Percentiles rank a stretch among this genome's conserved stretches.
Evolutionary conservation across 2,797 vertebrate species (phyloP).

Genomic region (Odontamblyopus rebecca): DNA sequence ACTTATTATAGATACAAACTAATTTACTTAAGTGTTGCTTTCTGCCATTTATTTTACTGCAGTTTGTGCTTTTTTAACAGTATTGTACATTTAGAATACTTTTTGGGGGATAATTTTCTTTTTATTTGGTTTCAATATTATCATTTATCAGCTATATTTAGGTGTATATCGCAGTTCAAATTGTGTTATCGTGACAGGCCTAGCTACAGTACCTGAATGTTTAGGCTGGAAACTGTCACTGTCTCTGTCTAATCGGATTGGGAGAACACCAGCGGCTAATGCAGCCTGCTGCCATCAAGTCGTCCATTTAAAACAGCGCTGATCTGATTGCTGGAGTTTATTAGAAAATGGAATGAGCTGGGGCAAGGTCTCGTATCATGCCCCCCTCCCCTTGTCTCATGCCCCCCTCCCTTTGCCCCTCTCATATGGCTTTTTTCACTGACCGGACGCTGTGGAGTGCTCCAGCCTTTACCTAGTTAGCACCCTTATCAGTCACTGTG

Average conservation of each 20-base stretch:
- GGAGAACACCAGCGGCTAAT: slow-evolving; percentile 81
- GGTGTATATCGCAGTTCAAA: too few species aligned
- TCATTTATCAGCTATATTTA: too few species aligned
- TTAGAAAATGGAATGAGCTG: slow-evolving; percentile 81
- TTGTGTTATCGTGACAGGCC: too few species aligned
- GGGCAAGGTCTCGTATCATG: slow-evolving; percentile 26
- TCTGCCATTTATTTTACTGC: too few species aligned
- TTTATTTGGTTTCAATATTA: too few species aligned
- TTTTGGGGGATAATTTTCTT: too few species aligned
- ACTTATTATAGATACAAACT: too few species aligned
- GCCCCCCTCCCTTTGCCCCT: slow-evolving; percentile 30
- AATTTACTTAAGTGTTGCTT: too few species aligned
- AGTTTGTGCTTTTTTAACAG: too few species aligned
- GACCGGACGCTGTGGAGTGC: slow-evolving; percentile 65
- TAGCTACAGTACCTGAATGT: slow-evolving; percentile 73
- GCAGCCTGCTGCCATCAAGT: slow-evolving; percentile 82
- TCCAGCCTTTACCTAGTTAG: slow-evolving; percentile 77
- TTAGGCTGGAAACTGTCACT: slow-evolving; percentile 83
- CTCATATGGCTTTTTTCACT: slow-evolving; percentile 50
- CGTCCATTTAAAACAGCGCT: slow-evolving; percentile 82
- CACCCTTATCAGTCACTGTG: slow-evolving; percentile 74
- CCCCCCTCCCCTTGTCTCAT: slow-evolving; percentile 19
- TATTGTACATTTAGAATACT: too few species aligned
- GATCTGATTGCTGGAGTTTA: slow-evolving; percentile 85
- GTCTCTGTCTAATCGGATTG: slow-evolving; percentile 82